Evolutionary conservation across 1,140 invertebrate genomes (phyloP), one percentile per base, ranked within the genome.

Genomic region (Scaptomyza pallida): DNA sequence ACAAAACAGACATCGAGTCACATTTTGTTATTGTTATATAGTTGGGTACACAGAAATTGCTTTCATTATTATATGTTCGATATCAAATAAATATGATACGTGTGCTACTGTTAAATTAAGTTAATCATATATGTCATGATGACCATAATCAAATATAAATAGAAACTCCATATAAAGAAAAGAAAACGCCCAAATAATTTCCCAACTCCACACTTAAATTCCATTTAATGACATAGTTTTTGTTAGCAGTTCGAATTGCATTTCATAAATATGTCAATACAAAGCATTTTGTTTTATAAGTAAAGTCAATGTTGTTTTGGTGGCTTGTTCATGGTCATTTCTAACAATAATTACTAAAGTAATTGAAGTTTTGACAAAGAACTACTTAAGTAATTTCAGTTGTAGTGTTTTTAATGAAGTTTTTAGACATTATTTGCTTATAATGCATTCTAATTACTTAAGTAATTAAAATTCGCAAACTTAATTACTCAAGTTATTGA

Each of bases 31-130:
- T 68, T 60, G 21, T 51, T 61, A 64, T 62, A 83, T 78, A 9
- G 8, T 30, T 77, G 51, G 64, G 41, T 55, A 76, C 69, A 85
- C 69, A 67, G 40, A 68, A 72, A 75, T 75, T 68, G 57, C 69
- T 75, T 72, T 72, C 62, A 47, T 71, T 74, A 54, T 71, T 30
- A 0, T 30, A 26, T 6, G 17, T 12, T 41, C 56, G 72, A 60
- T 75, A 71, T 78, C 60, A 86, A 55, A 86, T 81, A 86, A 86
- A 77, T 65, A 57, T 88, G 77, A 86, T 65, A 88, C 81, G 82
- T 81, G n/a, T n/a, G 77, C 77, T 65, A 78, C 55, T 60, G 43
- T 88, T 81, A 65, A 88, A 86, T 86, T 75, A 65, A 81, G 69
- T 65, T 86, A 86, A 88, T 86, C 82, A 86, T n/a, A n/a, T n/a